Percentiles rank a stretch among this genome's conserved stretches.
Evolutionary conservation across 2,113 vertebrate species (phyloP).

Genomic region (Campylomormyrus tamandua): DNA sequence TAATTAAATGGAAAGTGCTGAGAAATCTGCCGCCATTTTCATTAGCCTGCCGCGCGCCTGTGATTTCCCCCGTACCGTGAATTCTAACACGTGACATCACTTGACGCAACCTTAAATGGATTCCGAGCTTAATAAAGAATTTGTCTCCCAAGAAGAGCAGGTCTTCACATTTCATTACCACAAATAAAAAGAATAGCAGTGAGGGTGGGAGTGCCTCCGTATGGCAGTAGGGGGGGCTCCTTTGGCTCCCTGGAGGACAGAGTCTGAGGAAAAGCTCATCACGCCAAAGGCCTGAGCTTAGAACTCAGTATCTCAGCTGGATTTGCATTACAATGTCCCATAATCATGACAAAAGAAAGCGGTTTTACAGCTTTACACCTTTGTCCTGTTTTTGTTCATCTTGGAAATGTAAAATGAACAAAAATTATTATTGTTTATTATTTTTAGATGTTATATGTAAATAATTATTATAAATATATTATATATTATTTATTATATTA

Average conservation of each 20-base stretch:
- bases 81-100: not conserved
- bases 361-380: not conserved
- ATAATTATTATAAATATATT: not conserved
- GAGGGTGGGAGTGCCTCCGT: not conserved
- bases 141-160: not conserved
- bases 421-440: not conserved
- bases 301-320: not conserved
- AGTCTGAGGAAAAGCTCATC: not conserved
- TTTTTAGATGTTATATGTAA: not conserved
- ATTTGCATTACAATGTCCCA: not conserved
- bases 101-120: not conserved
- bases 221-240: not conserved
- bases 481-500: no score
- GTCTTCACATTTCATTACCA: not conserved
- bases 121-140: not conserved
- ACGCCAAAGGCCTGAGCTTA: not conserved
- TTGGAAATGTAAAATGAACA: not conserved
- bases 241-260: not conserved
- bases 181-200: not conserved
- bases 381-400: not conserved
- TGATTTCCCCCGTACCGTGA: not conserved
- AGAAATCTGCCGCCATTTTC: not conserved
- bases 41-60: not conserved
- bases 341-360: not conserved
- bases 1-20: slow-evolving; percentile 6